Base-by-base conservation (phyloP, 2,797 vertebrate species). In the Sarcophilus harrisii region DNA sequence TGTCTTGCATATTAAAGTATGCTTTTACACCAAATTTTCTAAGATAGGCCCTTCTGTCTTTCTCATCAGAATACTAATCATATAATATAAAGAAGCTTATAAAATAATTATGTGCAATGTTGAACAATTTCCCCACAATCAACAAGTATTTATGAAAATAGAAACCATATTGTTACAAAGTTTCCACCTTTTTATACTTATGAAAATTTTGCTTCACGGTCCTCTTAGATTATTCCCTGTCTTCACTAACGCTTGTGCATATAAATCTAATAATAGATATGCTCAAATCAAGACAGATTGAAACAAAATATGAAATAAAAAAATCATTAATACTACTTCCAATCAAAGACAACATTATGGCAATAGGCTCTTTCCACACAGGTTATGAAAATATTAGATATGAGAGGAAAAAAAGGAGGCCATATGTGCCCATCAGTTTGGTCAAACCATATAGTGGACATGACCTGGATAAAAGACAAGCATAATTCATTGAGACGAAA, bases 171-270 rank as follows among this genome's bases (percentile, higher is more conserved):
- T 90, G 57, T 0, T 0, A 97, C 57, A 93, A 90, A 91, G 94
- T 92, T 92, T 45, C 6, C 45, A 58, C 24, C 58, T 45, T 91
- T 91, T 96, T 96, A 91, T 55, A 91, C 54, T 93, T 89, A 58
- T 81, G 93, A n/a, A n/a, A 93, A 94, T 93, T 91, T 38, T 93
- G 95, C 96, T 97, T 97, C 32, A 94, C 18, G 94, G 96, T 38
- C 91, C 94, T 21, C 45, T 96, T 66, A 87, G 94, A 57, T 92
- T 95, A 87, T 66, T 38, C 32, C 21, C 0, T 12, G 0, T n/a
- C 89, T 59, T 89, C 14, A 73, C 1, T 91, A n/a, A 58, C 90
- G 90, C 59, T 96, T 73, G 92, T 28, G 57, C 66, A 55, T 91
- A 95, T 73, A 4, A 30, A 21, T 91, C 94, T 57, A 32, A 92